Conservation (phyloP, 2,888 invertebrate species). For the Chymomyza caudatula region DNA sequence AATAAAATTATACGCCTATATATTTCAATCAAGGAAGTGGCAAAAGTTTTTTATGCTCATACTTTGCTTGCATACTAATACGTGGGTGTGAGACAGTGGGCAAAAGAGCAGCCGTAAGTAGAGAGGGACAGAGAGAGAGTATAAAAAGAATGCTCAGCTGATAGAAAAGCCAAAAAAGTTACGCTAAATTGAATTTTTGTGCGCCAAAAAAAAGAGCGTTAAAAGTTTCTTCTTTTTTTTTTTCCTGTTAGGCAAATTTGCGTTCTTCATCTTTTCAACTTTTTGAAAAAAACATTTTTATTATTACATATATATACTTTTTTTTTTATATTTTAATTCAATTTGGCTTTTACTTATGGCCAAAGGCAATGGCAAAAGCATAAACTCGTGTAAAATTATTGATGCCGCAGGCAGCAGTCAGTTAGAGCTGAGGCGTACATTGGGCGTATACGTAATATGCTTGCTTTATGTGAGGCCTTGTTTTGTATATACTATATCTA, state of each 20-base stretch:
- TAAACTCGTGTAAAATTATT: slow-evolving; percentile 55
- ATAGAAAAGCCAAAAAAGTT: slow-evolving; percentile 59
- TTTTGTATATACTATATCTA: no score
- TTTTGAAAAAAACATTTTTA: neutral
- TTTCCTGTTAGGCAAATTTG: neutral
- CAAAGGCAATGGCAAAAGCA: neutral
- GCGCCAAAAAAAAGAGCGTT: slow-evolving; percentile 44
- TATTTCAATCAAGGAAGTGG: slow-evolving; percentile 61
- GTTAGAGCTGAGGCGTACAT: slow-evolving; percentile 15
- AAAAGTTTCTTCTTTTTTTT: no score
- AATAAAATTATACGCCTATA: slow-evolving; percentile 26
- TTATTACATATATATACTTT: neutral
- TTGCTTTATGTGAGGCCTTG: neutral
- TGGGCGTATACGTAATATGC: slow-evolving; percentile 57
- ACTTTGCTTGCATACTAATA: slow-evolving; percentile 49
- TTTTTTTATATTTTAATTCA: neutral
- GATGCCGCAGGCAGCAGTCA: slow-evolving; percentile 14
- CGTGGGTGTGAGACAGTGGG: neutral
- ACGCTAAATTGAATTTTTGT: slow-evolving; percentile 62
- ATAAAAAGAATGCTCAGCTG: slow-evolving; percentile 26
- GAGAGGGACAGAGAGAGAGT: neutral
- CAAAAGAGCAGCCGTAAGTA: slow-evolving; percentile 46
- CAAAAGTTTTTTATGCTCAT: slow-evolving; percentile 46
- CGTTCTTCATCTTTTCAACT: neutral
- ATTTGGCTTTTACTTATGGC: neutral